Evolutionary conservation across 2,113 vertebrate genomes (phyloP).

Genomic region (Desmodus rotundus): DNA sequence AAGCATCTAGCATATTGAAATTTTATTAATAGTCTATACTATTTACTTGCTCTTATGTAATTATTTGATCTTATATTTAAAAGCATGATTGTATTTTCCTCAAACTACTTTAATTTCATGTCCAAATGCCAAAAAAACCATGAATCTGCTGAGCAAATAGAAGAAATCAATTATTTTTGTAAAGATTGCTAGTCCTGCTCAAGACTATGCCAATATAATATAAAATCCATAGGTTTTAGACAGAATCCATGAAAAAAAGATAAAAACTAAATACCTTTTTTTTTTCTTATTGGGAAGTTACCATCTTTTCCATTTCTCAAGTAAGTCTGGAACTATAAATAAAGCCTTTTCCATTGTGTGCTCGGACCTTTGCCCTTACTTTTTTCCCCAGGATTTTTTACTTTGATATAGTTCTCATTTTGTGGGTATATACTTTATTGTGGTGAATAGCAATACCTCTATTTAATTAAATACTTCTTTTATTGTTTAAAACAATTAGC

Average conservation of each 20-base stretch:
- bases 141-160: slow-evolving; percentile 27
- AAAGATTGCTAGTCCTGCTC: neutral
- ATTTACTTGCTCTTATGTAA: neutral
- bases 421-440: neutral
- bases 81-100: neutral
- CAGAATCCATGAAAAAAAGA: neutral
- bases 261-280: neutral
- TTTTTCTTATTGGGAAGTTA: neutral
- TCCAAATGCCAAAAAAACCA: neutral
- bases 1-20: neutral
- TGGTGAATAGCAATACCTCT: neutral
- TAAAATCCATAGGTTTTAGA: neutral
- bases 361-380: neutral
- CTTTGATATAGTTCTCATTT: slow-evolving; percentile 9
- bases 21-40: neutral
- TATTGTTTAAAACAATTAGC: neutral
- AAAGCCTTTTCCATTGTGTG: neutral
- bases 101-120: slow-evolving; percentile 27
- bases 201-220: neutral
- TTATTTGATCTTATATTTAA: neutral
- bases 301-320: neutral
- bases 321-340: neutral
- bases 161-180: slow-evolving; percentile 1
- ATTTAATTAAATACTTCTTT: slow-evolving; percentile 2
- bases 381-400: neutral